Base-by-base conservation (phyloP, 1,140 invertebrate species). In the Brachionus paranguensis region DNA sequence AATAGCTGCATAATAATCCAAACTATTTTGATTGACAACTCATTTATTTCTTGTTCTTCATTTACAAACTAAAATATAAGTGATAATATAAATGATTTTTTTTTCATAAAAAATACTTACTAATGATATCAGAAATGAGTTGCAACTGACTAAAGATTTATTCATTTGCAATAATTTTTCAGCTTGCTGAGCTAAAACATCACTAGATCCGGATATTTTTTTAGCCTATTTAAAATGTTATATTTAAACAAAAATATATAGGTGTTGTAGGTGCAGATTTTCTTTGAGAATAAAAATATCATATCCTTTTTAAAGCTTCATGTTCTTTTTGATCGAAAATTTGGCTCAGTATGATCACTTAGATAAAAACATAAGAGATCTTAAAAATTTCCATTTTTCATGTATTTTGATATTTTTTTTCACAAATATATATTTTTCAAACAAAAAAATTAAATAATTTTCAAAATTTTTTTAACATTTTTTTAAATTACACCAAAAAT, bases 1-100 rank as follows among this genome's bases (percentile, higher is more conserved):
- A 88, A 89, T 55, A 90, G 85, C 86, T 90, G 89, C 1, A 89
- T 87, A 50, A 89, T 64, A 27, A 89, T 84, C 8, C 88, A 89
- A 14, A 90, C 85, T 81, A 86, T 87, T 84, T 88, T 88, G n/a
- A 86, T 85, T 12, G 88, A 85, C 17, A 88, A 60, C 29, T 90
- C 88, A 47, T 88, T 86, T 14, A 89, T 87, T 33, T 89, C 88
- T 53, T 84, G 84, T 79, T 90, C 89, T 65, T 89, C 88, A 85
- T 89, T 86, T 45, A 86, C 86, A 27, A 90, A 85, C 88, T 89
- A 84, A 29, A 86, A 86, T 20, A 64, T 43, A 84, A 79, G 84
- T 29, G 4, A 74, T 47, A 27, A 17, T 12, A 24, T 47, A 83
- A n/a, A n/a, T 7, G 7, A 27, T 43, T 72, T 27, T 7, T 45